phyloP scores from a whole-genome alignment of 2,113 vertebrate species.

The Falco punctatus region DNA sequence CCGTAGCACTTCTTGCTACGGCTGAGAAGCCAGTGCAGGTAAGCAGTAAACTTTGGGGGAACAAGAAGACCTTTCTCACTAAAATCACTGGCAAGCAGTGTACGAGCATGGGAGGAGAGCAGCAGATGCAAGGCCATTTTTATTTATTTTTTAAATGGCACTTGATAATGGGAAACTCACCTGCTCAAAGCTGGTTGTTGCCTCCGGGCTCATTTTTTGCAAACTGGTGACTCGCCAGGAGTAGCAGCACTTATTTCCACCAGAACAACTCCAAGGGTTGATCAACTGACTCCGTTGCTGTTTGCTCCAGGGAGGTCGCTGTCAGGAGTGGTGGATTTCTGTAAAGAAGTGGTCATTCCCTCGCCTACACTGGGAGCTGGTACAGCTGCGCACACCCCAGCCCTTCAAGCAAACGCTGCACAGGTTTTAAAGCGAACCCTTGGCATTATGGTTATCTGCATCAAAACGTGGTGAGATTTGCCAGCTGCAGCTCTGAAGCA shows the following conservation, averaged over 20 bases:
- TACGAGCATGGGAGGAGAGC: accelerated
- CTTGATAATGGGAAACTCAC: background rate
- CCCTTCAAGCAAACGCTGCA: background rate
- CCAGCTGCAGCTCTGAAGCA: background rate
- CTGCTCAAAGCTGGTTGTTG: background rate
- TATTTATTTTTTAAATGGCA: background rate
- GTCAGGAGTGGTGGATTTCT: background rate
- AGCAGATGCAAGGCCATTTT: background rate
- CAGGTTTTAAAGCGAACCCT: background rate
- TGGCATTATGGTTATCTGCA: background rate
- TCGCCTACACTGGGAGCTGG: background rate
- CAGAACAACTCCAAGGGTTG: background rate
- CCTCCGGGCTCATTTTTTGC: background rate
- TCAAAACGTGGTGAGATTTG: background rate
- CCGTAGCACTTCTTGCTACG: background rate
- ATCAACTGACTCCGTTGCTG: background rate
- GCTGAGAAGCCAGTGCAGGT: background rate
- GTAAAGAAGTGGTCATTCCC: background rate
- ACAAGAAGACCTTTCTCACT: background rate
- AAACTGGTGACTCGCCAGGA: background rate
- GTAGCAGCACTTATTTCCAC: background rate
- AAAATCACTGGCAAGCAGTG: accelerated
- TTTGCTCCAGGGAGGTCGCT: background rate
- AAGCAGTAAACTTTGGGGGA: background rate
- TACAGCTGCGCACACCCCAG: background rate